These are phyloP conservation scores for Corythornis vintsioides DNA, from an alignment of 2,113 vertebrate genomes.

Conservation along the genomic window DNA sequence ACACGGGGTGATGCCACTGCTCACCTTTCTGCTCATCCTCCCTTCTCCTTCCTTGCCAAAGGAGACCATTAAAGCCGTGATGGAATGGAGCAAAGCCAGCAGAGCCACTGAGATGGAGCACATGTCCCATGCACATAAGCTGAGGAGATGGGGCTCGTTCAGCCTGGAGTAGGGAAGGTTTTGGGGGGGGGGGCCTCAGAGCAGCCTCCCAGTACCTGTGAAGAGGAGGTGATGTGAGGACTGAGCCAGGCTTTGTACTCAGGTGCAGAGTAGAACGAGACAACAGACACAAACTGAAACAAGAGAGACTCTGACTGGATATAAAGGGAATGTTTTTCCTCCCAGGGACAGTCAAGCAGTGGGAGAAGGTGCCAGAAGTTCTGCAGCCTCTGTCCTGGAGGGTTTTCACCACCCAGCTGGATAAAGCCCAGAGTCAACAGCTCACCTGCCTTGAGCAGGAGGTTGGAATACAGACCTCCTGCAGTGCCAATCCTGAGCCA, in stretches of 20 bases:
- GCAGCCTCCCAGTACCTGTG: neutral
- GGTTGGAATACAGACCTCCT: neutral
- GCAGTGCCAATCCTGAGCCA: accelerated
- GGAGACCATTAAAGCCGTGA: accelerated
- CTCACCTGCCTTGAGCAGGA: neutral
- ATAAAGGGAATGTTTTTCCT: neutral
- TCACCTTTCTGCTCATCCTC: neutral
- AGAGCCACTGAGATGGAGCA: neutral
- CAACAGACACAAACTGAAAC: neutral
- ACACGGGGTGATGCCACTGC: accelerated
- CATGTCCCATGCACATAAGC: neutral
- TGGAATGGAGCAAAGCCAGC: neutral
- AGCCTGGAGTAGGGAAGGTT: neutral
- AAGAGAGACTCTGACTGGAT: neutral
- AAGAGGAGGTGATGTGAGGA: neutral
- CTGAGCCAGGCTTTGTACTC: neutral
- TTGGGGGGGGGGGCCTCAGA: neutral
- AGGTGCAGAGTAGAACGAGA: neutral
- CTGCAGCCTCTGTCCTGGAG: neutral
- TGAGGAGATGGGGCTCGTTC: neutral
- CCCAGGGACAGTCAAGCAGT: neutral
- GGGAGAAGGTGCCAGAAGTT: neutral
- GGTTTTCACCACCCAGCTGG: neutral
- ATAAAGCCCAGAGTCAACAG: neutral
- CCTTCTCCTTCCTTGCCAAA: neutral